phyloP scores from a whole-genome alignment of 2,888 invertebrate species.

The Drosophila falleni region DNA sequence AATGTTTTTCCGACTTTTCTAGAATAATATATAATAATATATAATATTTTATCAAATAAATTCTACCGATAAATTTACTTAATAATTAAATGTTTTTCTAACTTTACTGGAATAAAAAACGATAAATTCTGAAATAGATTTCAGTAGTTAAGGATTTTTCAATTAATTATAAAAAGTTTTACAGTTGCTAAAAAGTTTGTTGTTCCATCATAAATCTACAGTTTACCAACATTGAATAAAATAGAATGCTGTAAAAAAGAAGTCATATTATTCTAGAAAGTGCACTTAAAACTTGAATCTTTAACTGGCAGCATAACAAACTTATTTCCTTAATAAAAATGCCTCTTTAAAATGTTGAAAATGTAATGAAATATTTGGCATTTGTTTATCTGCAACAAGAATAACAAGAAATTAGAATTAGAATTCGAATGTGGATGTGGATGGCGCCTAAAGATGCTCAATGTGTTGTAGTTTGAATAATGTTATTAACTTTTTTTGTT shows the following conservation, averaged over 20 bases:
- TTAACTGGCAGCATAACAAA: conserved; percentile 5
- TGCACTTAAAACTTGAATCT: background rate
- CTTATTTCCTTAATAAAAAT: conserved; percentile 14
- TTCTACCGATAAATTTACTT: too few species aligned
- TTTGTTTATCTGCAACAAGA: conserved; percentile 13
- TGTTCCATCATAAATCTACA: background rate
- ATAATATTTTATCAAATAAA: too few species aligned
- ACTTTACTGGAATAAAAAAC: too few species aligned
- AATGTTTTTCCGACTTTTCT: too few species aligned
- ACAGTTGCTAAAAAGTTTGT: background rate
- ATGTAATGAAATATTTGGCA: conserved; percentile 5
- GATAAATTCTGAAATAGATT: too few species aligned
- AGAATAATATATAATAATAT: too few species aligned
- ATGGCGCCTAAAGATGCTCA: conserved; percentile 43
- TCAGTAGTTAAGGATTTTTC: too few species aligned
- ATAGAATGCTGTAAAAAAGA: background rate
- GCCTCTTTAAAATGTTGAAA: background rate
- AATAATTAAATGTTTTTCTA: too few species aligned
- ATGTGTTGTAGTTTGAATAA: conserved; percentile 37
- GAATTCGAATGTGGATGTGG: background rate
- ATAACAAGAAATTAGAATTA: too few species aligned
- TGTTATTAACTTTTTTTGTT: conserved; percentile 52
- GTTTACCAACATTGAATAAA: background rate
- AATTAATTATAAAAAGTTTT: too few species aligned
- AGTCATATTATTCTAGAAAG: background rate